phyloP scores from a whole-genome alignment of 2,888 invertebrate species.

The Cacoxenus indagator region DNA sequence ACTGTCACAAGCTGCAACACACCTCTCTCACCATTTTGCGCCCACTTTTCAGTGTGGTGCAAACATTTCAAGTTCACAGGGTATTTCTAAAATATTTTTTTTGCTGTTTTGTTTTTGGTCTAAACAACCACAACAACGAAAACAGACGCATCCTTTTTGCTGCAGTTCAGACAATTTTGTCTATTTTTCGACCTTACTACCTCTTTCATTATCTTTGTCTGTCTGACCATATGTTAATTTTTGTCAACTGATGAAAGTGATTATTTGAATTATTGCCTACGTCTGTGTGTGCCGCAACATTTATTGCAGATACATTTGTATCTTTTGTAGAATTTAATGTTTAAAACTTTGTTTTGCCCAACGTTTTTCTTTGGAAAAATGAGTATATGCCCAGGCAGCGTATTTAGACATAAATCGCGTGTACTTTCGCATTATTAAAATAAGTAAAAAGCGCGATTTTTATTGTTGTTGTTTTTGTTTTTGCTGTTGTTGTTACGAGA shows the following conservation, averaged over 20 bases:
- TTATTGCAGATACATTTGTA: no score
- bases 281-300: no score
- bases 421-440: slow-evolving; percentile 16
- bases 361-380: no score
- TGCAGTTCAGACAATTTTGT: not conserved
- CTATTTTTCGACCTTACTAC: not conserved
- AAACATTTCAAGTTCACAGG: slow-evolving; percentile 13
- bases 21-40: not conserved
- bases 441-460: not conserved
- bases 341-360: no score
- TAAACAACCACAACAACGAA: no score
- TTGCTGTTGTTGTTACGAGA: not conserved
- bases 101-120: no score
- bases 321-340: no score
- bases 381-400: not conserved
- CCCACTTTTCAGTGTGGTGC: not conserved
- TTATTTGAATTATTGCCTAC: slow-evolving; percentile 35
- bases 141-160: not conserved
- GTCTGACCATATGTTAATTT: not conserved
- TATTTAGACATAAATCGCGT: slow-evolving; percentile 11
- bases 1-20: not conserved
- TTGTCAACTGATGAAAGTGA: slow-evolving; percentile 32
- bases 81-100: not conserved
- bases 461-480: slow-evolving; percentile 18
- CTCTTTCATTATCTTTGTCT: not conserved